Evolutionary conservation across 2,113 vertebrate species (phyloP).

Genomic region (Muscicapa adusta): DNA sequence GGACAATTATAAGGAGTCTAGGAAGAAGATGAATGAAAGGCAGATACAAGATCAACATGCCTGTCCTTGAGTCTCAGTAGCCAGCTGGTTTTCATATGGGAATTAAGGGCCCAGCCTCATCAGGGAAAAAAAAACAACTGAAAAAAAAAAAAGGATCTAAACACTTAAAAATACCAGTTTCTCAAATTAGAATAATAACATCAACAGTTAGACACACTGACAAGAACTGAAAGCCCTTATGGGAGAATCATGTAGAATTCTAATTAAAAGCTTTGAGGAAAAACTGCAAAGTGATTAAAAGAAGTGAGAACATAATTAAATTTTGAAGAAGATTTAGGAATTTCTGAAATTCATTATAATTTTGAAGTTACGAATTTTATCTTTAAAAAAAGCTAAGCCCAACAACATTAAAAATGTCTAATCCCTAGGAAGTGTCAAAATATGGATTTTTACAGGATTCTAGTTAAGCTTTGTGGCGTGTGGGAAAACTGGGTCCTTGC

Average conservation of each 20-base stretch:
- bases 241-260: neutral
- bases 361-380: neutral
- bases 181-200: neutral
- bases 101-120: neutral
- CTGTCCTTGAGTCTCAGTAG: neutral
- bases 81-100: neutral
- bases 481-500: neutral
- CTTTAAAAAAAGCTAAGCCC: neutral
- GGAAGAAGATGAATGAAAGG: neutral
- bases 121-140: neutral
- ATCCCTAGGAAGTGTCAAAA: neutral
- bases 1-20: accelerated
- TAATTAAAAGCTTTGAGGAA: neutral
- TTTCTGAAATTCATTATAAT: neutral
- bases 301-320: neutral
- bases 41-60: accelerated
- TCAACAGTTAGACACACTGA: neutral
- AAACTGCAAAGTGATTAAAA: neutral
- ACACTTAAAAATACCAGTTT: neutral
- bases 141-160: neutral
- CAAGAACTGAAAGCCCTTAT: neutral
- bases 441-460: neutral
- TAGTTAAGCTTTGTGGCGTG: neutral
- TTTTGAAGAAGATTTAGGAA: neutral
- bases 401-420: accelerated